These are phyloP conservation scores for Nycticebus coucang DNA, from an alignment of 2,113 vertebrate genomes.

Conservation along the genomic window DNA sequence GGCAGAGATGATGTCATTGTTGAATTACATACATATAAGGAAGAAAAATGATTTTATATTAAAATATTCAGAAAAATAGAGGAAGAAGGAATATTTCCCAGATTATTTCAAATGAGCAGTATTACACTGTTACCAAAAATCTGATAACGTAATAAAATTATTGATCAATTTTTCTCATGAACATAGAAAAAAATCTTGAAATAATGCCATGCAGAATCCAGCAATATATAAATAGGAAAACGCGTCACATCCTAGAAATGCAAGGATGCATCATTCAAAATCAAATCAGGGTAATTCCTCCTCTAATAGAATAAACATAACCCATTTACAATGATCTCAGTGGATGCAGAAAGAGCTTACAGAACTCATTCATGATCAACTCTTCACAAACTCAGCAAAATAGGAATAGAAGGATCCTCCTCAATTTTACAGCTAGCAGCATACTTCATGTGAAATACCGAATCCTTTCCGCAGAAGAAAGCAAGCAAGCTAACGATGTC, in stretches of 20 bases:
- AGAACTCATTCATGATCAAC: not conserved
- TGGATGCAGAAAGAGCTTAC: not conserved
- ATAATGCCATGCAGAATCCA: not conserved
- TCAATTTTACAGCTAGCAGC: not conserved
- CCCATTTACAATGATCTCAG: not conserved
- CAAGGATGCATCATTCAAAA: not conserved
- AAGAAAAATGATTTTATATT: not conserved
- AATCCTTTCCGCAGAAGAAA: not conserved
- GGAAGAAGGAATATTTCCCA: not conserved
- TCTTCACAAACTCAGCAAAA: not conserved
- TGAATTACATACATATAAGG: not conserved
- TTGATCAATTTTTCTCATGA: not conserved
- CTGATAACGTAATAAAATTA: slow-evolving; percentile 22
- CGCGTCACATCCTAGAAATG: not conserved
- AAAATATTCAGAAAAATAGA: not conserved
- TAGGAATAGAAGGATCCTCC: not conserved
- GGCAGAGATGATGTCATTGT: not conserved
- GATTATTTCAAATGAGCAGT: not conserved
- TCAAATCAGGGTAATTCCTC: not conserved
- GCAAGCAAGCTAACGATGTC: not conserved
- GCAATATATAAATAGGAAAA: not conserved
- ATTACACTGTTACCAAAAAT: not conserved
- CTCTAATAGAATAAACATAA: not conserved
- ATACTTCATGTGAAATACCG: not conserved
- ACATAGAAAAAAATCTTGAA: not conserved